These are phyloP conservation scores for Choreutis nemorana DNA, from an alignment of 2,888 invertebrate genomes.

Conservation along the genomic window DNA sequence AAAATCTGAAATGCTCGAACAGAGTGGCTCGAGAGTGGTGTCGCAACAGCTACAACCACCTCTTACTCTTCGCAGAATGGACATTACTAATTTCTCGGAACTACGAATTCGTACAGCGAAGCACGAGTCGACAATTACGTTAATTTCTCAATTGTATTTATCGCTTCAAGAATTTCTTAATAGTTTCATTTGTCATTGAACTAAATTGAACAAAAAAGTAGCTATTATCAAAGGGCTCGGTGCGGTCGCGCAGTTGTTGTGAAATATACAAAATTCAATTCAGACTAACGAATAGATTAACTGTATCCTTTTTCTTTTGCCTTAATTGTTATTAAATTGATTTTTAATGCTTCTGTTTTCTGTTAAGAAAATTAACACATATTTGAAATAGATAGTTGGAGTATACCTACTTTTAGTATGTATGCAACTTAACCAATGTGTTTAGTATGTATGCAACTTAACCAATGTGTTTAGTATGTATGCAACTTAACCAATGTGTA, in stretches of 20 bases:
- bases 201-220: conserved; percentile 44
- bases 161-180: conserved; percentile 46
- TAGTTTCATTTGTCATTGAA: conserved; percentile 51
- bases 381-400: too few relatives aligned
- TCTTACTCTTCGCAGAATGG: conserved; percentile 39
- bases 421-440: too few relatives aligned
- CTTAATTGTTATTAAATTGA: conserved; percentile 43
- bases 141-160: conserved; percentile 23
- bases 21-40: conserved; percentile 30
- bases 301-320: conserved; percentile 33
- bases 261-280: conserved; percentile 13
- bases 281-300: conserved; percentile 25
- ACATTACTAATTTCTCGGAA: conserved; percentile 46
- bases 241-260: conserved; percentile 21
- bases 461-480: too few relatives aligned
- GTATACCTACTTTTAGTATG: too few relatives aligned
- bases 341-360: conserved; percentile 39
- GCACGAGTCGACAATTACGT: conserved; percentile 22
- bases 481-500: too few relatives aligned
- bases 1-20: conserved; percentile 43
- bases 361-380: conserved; percentile 17
- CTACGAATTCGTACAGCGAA: conserved; percentile 34
- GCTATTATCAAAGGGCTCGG: conserved; percentile 47
- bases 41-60: conserved; percentile 49
- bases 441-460: too few relatives aligned